These are phyloP conservation scores for Percopsis transmontana DNA, from an alignment of 2,113 vertebrate species.

Conservation along the genomic window DNA sequence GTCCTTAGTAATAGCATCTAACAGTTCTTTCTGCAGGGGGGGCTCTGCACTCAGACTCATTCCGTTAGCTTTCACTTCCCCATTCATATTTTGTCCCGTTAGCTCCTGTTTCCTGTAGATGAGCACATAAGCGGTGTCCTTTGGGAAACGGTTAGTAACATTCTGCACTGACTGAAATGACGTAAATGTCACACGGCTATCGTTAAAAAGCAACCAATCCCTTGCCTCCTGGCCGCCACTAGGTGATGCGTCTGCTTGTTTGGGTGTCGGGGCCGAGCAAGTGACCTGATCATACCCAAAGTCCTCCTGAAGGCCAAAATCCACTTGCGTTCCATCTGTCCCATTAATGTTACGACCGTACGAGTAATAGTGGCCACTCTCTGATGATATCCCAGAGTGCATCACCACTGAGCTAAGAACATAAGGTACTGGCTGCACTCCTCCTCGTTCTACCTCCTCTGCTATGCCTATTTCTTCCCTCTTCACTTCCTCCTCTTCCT, in stretches of 20 bases:
- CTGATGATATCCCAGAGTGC: constrained; percentile 96
- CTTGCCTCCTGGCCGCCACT: constrained; percentile 72
- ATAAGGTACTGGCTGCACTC: constrained; percentile 79
- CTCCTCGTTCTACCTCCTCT: constrained; percentile 55
- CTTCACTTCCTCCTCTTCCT: constrained; percentile 79
- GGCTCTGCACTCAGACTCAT: constrained; percentile 87
- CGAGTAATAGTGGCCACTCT: constrained; percentile 98
- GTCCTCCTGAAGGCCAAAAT: constrained; percentile 64
- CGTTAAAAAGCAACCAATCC: constrained; percentile 98
- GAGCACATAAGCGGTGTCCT: constrained; percentile 97
- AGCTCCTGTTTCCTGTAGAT: constrained; percentile 92
- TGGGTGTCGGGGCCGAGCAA: constrained; percentile 39
- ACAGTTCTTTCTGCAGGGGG: constrained; percentile 95
- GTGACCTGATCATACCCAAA: constrained; percentile 51
- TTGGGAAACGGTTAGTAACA: constrained; percentile 95
- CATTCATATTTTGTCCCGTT: constrained; percentile 56
- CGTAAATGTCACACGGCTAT: constrained; percentile 96
- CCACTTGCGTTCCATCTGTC: constrained; percentile 65
- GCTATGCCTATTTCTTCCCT: constrained; percentile 32
- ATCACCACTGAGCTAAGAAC: constrained; percentile 93
- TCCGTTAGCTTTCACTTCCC: constrained; percentile 67
- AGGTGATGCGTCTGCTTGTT: constrained; percentile 65
- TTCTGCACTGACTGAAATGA: constrained; percentile 96
- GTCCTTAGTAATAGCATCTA: constrained; percentile 98
- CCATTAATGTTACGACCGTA: constrained; percentile 87